These are phyloP conservation scores for Pteromalus puparum DNA, from an alignment of 1,140 invertebrate species.

Conservation along the genomic window DNA sequence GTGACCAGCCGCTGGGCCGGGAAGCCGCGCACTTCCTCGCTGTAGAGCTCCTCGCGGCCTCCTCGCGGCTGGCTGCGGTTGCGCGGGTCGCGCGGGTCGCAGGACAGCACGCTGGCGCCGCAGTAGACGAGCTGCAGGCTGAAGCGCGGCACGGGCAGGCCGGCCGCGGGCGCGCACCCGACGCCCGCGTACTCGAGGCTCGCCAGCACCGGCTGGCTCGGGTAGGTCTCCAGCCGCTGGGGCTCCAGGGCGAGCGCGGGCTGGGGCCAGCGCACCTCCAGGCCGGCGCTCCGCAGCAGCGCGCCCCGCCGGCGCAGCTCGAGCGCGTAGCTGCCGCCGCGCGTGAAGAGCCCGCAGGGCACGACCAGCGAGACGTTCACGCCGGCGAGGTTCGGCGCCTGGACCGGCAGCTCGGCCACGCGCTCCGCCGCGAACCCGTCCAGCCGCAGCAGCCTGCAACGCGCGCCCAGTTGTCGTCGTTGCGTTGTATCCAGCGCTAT, in stretches of 20 bases:
- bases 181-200: slow-evolving; percentile 83
- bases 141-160: slow-evolving; percentile 76
- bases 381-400: slow-evolving; percentile 58
- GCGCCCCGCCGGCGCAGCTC: slow-evolving; percentile 69
- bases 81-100: slow-evolving; percentile 69
- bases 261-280: slow-evolving; percentile 87
- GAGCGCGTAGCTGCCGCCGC: slow-evolving; percentile 77
- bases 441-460: slow-evolving; percentile 65
- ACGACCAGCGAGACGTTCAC: slow-evolving; percentile 75
- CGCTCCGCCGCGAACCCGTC: slow-evolving; percentile 69
- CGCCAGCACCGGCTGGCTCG: slow-evolving; percentile 81
- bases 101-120: slow-evolving; percentile 74
- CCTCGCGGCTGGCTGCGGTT: slow-evolving; percentile 60
- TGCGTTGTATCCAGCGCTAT: no score
- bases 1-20: slow-evolving; percentile 79
- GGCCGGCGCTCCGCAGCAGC: slow-evolving; percentile 73
- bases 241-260: slow-evolving; percentile 83
- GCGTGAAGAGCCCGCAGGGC: slow-evolving; percentile 82
- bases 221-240: slow-evolving; percentile 86
- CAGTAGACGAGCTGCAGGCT: slow-evolving; percentile 85
- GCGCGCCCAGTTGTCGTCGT: no score
- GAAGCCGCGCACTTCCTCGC: slow-evolving; percentile 83
- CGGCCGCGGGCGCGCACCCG: slow-evolving; percentile 76
- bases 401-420: slow-evolving; percentile 67
- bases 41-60: slow-evolving; percentile 72